These are phyloP conservation scores for Neoarius graeffei DNA, from an alignment of 2,113 vertebrate species.

Conservation along the genomic window DNA sequence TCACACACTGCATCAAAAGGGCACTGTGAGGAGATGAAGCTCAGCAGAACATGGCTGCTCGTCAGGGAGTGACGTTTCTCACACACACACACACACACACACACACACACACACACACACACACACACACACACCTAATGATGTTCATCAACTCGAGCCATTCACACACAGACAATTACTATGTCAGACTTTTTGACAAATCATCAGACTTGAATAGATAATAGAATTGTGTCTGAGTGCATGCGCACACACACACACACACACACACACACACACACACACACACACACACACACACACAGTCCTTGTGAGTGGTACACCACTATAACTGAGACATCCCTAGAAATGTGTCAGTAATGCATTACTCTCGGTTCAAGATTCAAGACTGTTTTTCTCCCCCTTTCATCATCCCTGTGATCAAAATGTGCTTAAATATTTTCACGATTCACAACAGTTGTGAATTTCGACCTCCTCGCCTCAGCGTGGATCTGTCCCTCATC, in stretches of 20 bases:
- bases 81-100: slow-evolving; percentile 25
- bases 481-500: background rate
- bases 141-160: background rate
- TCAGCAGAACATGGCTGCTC: slow-evolving; percentile 18
- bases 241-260: background rate
- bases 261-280: background rate
- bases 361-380: background rate
- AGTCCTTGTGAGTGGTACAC: background rate
- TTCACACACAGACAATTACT: slow-evolving; percentile 11
- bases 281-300: background rate
- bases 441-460: background rate
- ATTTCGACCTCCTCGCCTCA: background rate
- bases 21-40: slow-evolving; percentile 27
- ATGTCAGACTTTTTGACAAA: slow-evolving; percentile 15
- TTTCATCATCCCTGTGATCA: background rate
- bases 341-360: background rate
- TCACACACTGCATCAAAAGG: slow-evolving; percentile 44
- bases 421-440: background rate
- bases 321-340: background rate
- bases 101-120: slow-evolving; percentile 15
- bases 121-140: slow-evolving; percentile 16
- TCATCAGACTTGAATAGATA: slow-evolving; percentile 1
- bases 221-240: background rate
- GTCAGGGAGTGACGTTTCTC: slow-evolving; percentile 29
- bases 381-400: background rate